A percentile compares a stretch with the other conserved stretches of the same genome.
Evolutionary conservation across 2,113 vertebrate species (phyloP).

Genomic region (Romanogobio albipinnatus): DNA sequence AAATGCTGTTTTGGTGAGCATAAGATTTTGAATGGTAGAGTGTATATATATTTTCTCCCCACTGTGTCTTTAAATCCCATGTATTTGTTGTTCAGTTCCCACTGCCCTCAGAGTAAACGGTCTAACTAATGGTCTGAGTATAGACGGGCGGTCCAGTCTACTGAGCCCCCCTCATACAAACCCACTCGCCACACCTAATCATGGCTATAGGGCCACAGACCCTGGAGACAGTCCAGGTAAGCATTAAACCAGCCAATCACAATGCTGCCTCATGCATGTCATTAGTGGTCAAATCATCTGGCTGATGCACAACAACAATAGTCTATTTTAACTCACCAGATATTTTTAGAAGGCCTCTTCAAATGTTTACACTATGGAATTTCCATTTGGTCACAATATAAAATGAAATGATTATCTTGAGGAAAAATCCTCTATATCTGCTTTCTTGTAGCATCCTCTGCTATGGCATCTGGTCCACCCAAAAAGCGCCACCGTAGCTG

Average conservation of each 20-base stretch:
- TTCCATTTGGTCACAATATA: too few species aligned
- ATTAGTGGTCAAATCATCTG: neutral
- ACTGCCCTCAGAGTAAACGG: slow-evolving; percentile 79
- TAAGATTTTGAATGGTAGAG: neutral
- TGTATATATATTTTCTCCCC: neutral
- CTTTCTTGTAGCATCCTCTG: slow-evolving; percentile 69
- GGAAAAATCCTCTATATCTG: neutral
- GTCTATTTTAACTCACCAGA: neutral
- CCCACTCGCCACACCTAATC: slow-evolving; percentile 76
- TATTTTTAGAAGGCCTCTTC: neutral
- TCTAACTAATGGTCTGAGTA: slow-evolving; percentile 77
- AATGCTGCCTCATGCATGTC: neutral
- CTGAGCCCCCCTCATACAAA: slow-evolving; percentile 80
- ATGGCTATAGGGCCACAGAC: slow-evolving; percentile 80
- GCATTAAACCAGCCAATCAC: slow-evolving; percentile 13
- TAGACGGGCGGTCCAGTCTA: slow-evolving; percentile 75
- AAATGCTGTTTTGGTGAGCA: neutral
- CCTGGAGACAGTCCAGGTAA: slow-evolving; percentile 81
- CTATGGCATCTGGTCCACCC: slow-evolving; percentile 90
- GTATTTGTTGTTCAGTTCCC: slow-evolving; percentile 71
- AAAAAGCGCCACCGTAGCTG: slow-evolving; percentile 97
- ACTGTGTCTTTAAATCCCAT: neutral
- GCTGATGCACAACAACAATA: neutral
- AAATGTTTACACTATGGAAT: neutral
- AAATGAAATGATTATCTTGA: neutral